Percentiles rank a stretch among this genome's conserved stretches.
phyloP scores from a whole-genome alignment of 2,113 vertebrate species.

The Danionella cerebrum region DNA sequence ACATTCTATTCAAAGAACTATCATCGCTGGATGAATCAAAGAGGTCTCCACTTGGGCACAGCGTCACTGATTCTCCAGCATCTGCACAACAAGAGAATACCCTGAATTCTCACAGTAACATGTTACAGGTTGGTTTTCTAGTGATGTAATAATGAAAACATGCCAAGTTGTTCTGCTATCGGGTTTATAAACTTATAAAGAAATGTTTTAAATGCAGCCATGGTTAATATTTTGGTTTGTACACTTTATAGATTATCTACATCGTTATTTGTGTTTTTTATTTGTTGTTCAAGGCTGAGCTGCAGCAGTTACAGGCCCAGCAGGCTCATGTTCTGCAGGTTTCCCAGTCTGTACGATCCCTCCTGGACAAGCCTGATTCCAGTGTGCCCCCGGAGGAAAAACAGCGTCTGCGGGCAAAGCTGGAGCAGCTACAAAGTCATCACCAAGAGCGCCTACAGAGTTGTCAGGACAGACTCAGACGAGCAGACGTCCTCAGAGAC shows the following conservation, averaged over 20 bases:
- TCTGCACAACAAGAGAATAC: slow-evolving; percentile 47
- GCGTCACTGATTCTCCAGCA: slow-evolving; percentile 20
- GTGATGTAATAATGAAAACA: no score
- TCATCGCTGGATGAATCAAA: slow-evolving; percentile 47
- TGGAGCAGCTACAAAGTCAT: slow-evolving; percentile 69
- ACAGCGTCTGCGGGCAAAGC: slow-evolving; percentile 59
- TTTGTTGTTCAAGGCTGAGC: slow-evolving; percentile 59
- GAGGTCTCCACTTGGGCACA: not conserved
- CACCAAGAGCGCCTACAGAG: slow-evolving; percentile 66
- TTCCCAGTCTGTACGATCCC: slow-evolving; percentile 74
- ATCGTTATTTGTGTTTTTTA: not conserved
- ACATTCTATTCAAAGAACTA: slow-evolving; percentile 68
- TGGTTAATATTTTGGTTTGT: no score
- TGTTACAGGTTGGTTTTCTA: slow-evolving; percentile 72
- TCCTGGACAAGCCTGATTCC: slow-evolving; percentile 77
- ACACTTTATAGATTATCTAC: no score
- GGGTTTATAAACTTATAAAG: no score
- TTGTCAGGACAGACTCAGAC: slow-evolving; percentile 75
- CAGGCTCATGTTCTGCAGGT: slow-evolving; percentile 83
- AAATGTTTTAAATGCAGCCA: no score
- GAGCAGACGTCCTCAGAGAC: slow-evolving; percentile 71
- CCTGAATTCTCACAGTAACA: slow-evolving; percentile 69
- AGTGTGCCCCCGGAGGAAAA: slow-evolving; percentile 69
- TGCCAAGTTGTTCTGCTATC: no score
- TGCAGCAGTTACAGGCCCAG: slow-evolving; percentile 83